phyloP scores from a whole-genome alignment of 2,888 invertebrate species.

The Tetragonisca angustula region DNA sequence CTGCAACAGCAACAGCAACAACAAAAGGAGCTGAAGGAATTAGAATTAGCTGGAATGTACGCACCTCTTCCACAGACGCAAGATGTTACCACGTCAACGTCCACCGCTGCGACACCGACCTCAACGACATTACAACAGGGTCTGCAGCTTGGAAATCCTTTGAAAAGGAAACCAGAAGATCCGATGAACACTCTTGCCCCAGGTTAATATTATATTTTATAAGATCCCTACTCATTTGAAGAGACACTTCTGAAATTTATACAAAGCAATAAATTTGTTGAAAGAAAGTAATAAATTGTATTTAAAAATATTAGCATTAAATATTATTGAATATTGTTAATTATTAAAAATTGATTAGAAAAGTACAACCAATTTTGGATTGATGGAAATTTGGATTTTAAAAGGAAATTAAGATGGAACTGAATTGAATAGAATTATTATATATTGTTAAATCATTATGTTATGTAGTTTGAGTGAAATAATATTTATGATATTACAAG shows the following conservation, averaged over 20 bases:
- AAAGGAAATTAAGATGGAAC: neutral
- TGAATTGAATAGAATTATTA: neutral
- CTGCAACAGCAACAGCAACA: constrained; percentile 84
- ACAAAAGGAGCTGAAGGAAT: constrained; percentile 82
- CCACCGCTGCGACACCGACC: constrained; percentile 79
- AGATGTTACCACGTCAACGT: constrained; percentile 84
- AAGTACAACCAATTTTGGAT: neutral
- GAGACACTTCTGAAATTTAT: neutral
- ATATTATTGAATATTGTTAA: too few species aligned
- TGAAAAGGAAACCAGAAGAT: constrained; percentile 81
- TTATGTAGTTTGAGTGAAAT: neutral
- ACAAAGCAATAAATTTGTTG: neutral
- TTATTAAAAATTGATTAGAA: neutral
- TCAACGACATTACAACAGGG: constrained; percentile 82
- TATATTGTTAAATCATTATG: neutral
- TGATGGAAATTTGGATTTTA: neutral
- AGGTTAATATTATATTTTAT: constrained; percentile 66
- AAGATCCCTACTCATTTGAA: neutral
- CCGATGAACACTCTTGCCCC: constrained; percentile 77
- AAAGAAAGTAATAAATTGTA: too few species aligned
- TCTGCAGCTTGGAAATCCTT: constrained; percentile 78
- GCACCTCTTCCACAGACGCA: constrained; percentile 81
- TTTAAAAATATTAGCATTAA: too few species aligned
- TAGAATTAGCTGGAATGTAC: constrained; percentile 82
- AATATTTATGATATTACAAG: neutral